Evolutionary conservation across 2,113 vertebrate species (phyloP).

Genomic region (Phrynosoma blainvillii): DNA sequence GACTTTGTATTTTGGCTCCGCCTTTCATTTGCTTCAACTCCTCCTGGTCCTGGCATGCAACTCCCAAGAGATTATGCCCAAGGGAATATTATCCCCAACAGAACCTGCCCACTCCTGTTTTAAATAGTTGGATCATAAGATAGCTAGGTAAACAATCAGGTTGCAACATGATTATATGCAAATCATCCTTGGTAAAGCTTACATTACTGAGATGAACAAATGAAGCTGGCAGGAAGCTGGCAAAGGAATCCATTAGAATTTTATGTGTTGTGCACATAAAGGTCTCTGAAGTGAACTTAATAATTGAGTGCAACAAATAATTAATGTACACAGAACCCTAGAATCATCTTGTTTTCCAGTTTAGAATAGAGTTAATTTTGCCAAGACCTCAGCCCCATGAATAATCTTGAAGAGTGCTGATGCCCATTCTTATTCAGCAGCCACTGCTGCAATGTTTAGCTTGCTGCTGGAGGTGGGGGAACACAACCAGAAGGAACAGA

Average conservation of each 20-base stretch:
- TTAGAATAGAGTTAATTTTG: conserved; percentile 17
- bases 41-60: neutral
- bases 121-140: neutral
- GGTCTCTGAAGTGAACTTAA: neutral
- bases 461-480: neutral
- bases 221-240: neutral
- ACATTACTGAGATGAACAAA: conserved; percentile 1
- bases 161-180: neutral
- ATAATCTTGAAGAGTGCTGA: neutral
- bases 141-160: neutral
- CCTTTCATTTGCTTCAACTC: no score
- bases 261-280: neutral
- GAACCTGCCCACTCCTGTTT: neutral
- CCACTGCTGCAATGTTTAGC: neutral
- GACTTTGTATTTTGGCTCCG: neutral
- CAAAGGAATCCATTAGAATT: conserved; percentile 1
- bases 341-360: conserved; percentile 11
- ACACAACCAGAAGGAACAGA: neutral
- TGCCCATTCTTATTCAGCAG: neutral
- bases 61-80: neutral
- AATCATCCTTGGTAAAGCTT: conserved; percentile 12
- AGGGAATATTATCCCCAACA: neutral
- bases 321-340: conserved; percentile 2
- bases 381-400: neutral
- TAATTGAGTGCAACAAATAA: neutral